phyloP scores from a whole-genome alignment of 1,140 invertebrate genomes.

The Halyomorpha halys region DNA sequence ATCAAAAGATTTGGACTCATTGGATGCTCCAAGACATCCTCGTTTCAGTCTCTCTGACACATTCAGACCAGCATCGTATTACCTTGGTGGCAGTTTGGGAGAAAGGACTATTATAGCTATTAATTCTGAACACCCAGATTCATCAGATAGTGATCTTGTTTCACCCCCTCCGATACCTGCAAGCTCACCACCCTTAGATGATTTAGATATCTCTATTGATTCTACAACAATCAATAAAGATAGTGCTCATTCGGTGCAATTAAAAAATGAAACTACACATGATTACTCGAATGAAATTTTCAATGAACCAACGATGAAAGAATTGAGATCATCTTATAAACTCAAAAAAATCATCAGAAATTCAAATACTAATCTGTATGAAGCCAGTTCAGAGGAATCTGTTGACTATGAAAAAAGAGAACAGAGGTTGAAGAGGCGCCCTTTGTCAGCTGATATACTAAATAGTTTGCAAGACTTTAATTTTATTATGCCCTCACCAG shows the following conservation, averaged over 20 bases:
- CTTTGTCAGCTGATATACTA: constrained; percentile 51
- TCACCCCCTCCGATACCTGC: constrained; percentile 71
- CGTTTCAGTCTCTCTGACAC: constrained; percentile 76
- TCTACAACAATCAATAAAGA: constrained; percentile 27
- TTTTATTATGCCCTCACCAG: constrained; percentile 35
- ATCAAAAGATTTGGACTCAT: constrained; percentile 61
- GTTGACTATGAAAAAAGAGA: constrained; percentile 28
- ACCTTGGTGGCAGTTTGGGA: constrained; percentile 49
- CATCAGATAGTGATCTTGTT: constrained; percentile 69
- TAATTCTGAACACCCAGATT: constrained; percentile 55
- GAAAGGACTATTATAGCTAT: constrained; percentile 29
- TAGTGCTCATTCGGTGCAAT: constrained; percentile 1
- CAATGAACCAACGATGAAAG: constrained; percentile 1
- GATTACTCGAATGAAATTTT: constrained; percentile 1
- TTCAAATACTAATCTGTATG: constrained; percentile 14
- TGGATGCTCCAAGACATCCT: constrained; percentile 53
- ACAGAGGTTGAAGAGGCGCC: constrained; percentile 53
- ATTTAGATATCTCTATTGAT: constrained; percentile 43
- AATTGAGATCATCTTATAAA: not conserved
- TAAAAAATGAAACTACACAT: constrained; percentile 15
- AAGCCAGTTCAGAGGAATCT: constrained; percentile 32
- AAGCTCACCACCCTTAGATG: constrained; percentile 58
- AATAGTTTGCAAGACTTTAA: constrained; percentile 39
- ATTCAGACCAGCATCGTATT: constrained; percentile 76
- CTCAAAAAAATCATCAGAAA: not conserved